phyloP scores from a whole-genome alignment of 2,888 invertebrate species.

The Stenoptilia bipunctidactyla region DNA sequence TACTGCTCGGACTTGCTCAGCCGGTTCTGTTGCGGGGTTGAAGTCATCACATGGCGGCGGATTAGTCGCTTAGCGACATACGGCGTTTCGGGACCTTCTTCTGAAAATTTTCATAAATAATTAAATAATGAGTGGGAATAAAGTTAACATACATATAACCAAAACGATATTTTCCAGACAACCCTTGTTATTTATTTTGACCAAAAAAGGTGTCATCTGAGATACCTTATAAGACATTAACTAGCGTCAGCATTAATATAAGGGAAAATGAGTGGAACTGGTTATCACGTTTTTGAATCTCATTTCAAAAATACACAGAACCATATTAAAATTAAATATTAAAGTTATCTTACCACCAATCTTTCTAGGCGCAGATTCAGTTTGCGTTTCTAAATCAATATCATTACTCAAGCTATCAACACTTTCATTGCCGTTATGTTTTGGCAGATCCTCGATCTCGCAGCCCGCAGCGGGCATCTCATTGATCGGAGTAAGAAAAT shows the following conservation, averaged over 20 bases:
- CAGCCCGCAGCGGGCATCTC: slow-evolving; percentile 64
- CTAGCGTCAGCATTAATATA: too few species aligned
- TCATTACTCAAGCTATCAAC: slow-evolving; percentile 57
- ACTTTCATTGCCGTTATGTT: slow-evolving; percentile 54
- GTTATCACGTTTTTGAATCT: too few species aligned
- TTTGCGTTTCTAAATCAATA: slow-evolving; percentile 55
- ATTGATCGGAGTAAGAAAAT: slow-evolving; percentile 62
- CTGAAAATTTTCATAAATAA: too few species aligned
- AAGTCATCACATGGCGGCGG: slow-evolving; percentile 43
- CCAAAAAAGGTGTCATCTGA: too few species aligned
- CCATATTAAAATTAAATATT: too few species aligned
- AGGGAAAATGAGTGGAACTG: too few species aligned
- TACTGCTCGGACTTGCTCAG: not conserved
- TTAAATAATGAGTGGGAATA: too few species aligned
- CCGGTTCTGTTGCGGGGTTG: slow-evolving; percentile 41
- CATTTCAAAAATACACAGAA: too few species aligned
- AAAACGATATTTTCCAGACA: too few species aligned
- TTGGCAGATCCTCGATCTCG: slow-evolving; percentile 59
- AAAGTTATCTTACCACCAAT: slow-evolving; percentile 47
- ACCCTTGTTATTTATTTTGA: too few species aligned
- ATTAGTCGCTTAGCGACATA: slow-evolving; percentile 30
- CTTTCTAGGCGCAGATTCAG: slow-evolving; percentile 52
- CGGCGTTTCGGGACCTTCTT: slow-evolving; percentile 31
- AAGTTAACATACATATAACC: too few species aligned
- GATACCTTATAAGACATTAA: too few species aligned